Base-by-base conservation (phyloP, 2,797 vertebrate genomes). In the Gouania willdenowi region DNA sequence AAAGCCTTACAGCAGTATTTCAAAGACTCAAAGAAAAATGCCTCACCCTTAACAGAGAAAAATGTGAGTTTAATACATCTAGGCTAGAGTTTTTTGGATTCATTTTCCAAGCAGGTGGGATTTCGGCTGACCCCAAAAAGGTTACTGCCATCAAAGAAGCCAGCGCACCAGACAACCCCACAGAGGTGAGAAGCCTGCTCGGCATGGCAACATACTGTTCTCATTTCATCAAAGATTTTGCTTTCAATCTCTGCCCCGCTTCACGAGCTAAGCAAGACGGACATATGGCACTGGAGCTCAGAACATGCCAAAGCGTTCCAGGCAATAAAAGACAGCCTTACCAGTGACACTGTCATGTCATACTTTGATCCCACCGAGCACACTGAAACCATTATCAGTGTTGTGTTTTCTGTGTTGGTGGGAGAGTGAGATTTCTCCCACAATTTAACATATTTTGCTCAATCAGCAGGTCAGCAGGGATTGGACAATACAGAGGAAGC, bases 191-290 rank as follows among this genome's bases (percentile, higher is more conserved):
- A 6, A 63, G 60, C 2, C 25, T 71, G 1, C 23, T 72, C 1
- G 61, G 48, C 0, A 52, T 70, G 41, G 36, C 43, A 0, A 71
- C 53, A 1, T 59, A 65, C n/a, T 57, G 43, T 21, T 47, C 49
- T 5, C 19, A 36, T 0, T 63, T 69, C n/a, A 65, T 49, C 4
- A 19, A 40, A 5, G 37, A 61, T 21, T 69, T 55, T n/a, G 18
- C 52, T n/a, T 0, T 33, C 54, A 3, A 35, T 74, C n/a, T 30
- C 41, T n/a, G 45, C n/a, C 1, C 43, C 41, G 1, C 32, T 75
- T 1, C 2, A 24, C 0, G 4, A 35, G 10, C 50, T 73, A 1
- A 71, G 41, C 0, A 50, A 13, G 10, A 55, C 54, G n/a, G 33
- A 20, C 11, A 11, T 17, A 0, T 64, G 47, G 47, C 2, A 5